A percentile compares a stretch with the other conserved stretches of the same genome.
Evolutionary conservation across 2,797 vertebrate genomes (phyloP).

Genomic region (Acrossocheilus fasciatus): DNA sequence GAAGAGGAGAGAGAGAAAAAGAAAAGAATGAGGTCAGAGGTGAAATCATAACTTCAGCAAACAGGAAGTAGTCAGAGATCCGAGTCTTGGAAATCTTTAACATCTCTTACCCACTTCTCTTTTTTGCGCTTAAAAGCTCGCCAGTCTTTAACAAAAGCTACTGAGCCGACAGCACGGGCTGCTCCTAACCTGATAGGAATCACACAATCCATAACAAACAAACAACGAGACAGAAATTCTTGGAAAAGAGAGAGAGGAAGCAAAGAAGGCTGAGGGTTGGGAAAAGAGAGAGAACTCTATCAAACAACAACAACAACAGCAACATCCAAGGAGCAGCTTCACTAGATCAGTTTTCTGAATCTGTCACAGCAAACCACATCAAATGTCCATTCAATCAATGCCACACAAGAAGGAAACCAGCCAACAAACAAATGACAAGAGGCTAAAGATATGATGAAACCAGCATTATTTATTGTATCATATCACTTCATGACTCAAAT

Average conservation of each 20-base stretch:
- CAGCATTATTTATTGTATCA: conserved; percentile 49
- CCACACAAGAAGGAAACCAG: conserved; percentile 13
- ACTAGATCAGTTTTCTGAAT: conserved; percentile 2
- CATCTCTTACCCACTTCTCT: conserved; percentile 59
- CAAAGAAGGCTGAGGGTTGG: neutral
- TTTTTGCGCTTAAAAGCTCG: conserved; percentile 58
- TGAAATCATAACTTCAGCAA: conserved; percentile 43
- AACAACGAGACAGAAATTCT: conserved; percentile 79
- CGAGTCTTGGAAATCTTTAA: conserved; percentile 56
- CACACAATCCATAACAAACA: conserved; percentile 82
- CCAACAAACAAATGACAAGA: conserved; percentile 56
- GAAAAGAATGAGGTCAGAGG: conserved; percentile 31
- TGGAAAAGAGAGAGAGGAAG: conserved; percentile 45
- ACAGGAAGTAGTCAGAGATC: conserved; percentile 50
- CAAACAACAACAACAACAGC: conserved; percentile 32
- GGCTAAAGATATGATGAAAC: conserved; percentile 43
- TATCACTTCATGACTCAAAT: neutral
- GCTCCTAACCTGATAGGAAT: conserved; percentile 88
- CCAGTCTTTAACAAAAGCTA: conserved; percentile 62
- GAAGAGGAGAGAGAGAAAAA: conserved; percentile 32
- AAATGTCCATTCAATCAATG: neutral
- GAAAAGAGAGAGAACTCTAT: conserved; percentile 22
- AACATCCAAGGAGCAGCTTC: conserved; percentile 29
- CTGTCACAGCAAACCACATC: neutral
- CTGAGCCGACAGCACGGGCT: conserved; percentile 66